Base-by-base conservation (phyloP, 2,113 vertebrate genomes). In the Caloenas nicobarica region DNA sequence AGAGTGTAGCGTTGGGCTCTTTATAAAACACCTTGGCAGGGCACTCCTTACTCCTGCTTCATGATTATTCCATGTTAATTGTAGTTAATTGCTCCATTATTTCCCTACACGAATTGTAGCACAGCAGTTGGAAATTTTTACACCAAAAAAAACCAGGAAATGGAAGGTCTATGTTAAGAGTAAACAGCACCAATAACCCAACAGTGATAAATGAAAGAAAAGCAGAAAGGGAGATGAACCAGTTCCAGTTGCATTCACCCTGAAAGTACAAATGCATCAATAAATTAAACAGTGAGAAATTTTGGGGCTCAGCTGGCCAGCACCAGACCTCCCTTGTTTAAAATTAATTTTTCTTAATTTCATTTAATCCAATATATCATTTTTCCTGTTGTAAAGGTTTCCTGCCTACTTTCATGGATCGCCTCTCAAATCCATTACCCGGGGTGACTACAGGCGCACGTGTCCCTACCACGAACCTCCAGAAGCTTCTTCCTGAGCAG, bases 361-460 rank as follows among this genome's bases (percentile, higher is more conserved):
- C 76, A 22, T 25, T 87, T 78, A 44, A 91, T 84, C 86, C 69
- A 36, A 76, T n/a, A 36, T 48, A 51, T 5, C 31, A 48, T 71
- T 96, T 94, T 9, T 51, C 65, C 86, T 81, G 73, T 80, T 10
- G 4, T 68, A 64, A 93, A 94, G 36, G 54, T 78, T 76, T 90
- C 72, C 88, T 12, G 73, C n/a, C 85, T 73, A 93, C 79, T 97
- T 95, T 96, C 93, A 94, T 72, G 86, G 92, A 57, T 96, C 80
- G 65, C 36, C 73, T 95, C 95, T 70, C 91, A 95, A 26, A 89
- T 46, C 92, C 88, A 91, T 91, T 91, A 69, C 54, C 3, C 3
- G 81, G 57, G 61, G 31, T 2, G 3, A 83, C 58, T 58, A 21
- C 46, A 62, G 10, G 8, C 1, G 33, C 17, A 29, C 13, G 2